A percentile compares a stretch with the other conserved stretches of the same genome.
These are phyloP conservation scores for Notothenia coriiceps DNA, from an alignment of 2,113 vertebrate genomes.

Conservation along the genomic window DNA sequence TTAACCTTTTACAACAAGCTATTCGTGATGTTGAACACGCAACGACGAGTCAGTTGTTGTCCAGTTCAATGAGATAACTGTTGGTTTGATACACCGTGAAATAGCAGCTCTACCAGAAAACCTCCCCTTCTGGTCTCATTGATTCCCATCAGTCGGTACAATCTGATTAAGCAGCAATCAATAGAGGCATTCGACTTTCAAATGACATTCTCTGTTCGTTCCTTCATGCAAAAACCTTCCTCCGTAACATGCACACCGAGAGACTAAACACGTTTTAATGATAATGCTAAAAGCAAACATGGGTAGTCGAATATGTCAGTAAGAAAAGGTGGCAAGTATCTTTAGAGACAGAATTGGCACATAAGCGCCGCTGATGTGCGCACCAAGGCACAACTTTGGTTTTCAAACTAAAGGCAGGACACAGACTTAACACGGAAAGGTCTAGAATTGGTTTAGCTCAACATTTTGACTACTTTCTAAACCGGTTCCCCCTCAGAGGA, in stretches of 20 bases:
- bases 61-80: too few relatives aligned
- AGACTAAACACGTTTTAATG: neutral
- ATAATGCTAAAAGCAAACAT: neutral
- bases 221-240: constrained; percentile 22
- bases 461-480: neutral
- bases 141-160: constrained; percentile 56
- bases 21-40: constrained; percentile 33
- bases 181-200: constrained; percentile 63
- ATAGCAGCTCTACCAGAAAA: constrained; percentile 36
- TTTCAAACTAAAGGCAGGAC: constrained; percentile 3
- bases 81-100: neutral
- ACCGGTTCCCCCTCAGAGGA: constrained; percentile 79
- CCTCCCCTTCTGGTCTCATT: constrained; percentile 31
- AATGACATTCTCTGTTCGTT: constrained; percentile 58
- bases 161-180: constrained; percentile 62
- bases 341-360: constrained; percentile 44
- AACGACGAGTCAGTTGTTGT: neutral
- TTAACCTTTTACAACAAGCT: neutral
- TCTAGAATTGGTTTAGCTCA: constrained; percentile 12
- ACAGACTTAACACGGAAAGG: constrained; percentile 3
- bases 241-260: constrained; percentile 23
- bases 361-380: constrained; percentile 19
- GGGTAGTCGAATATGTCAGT: neutral
- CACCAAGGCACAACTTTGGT: constrained; percentile 66
- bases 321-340: neutral